Evolutionary conservation across 2,113 vertebrate species (phyloP), one percentile per base, ranked within the genome.

Genomic region (Rhinogobius similis): DNA sequence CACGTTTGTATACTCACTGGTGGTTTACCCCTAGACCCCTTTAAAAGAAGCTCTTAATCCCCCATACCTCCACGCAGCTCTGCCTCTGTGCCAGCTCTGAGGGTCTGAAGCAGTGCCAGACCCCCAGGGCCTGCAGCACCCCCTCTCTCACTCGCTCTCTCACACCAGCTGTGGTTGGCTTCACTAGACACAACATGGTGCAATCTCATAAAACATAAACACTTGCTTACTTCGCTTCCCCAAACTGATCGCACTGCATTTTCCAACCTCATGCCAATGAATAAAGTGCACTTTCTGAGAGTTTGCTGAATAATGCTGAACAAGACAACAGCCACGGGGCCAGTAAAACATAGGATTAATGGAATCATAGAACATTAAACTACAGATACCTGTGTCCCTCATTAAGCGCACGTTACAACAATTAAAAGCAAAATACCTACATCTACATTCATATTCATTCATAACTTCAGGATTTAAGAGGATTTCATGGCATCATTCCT

Each of bases 81-180:
- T 46, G 43, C 71, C 74, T 76, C 82, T 77, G 55, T 70, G 55
- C 55, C 62, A 82, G 76, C 71, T 74, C 73, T 78, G 64, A 67
- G 26, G 53, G 64, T 75, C 48, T 86, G 75, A 83, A 73, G 68
- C 52, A 1, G 61, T 58, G 82, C 82, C 84, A 83, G 85, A 21
- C 59, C 73, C n/a, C 24, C 50, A 71, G 50, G 82, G 67, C 44
- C 66, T 38, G 43, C 56, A 67, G 68, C 82, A 71, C 71, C 53
- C 58, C 52, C 10, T 67, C 32, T 65, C 43, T 1, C 58, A 70
- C 65, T 14, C 23, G 6, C 52, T 62, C 9, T 68, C 32, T 66
- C 39, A 1, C 62, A 74, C 65, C 75, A 89, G 70, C 61, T 58
- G 63, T 44, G 41, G 48, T 86, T 85, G 73, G 72, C 76, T 62